Conservation (phyloP, 1,140 invertebrate genomes). For the Globodera rostochiensis region DNA sequence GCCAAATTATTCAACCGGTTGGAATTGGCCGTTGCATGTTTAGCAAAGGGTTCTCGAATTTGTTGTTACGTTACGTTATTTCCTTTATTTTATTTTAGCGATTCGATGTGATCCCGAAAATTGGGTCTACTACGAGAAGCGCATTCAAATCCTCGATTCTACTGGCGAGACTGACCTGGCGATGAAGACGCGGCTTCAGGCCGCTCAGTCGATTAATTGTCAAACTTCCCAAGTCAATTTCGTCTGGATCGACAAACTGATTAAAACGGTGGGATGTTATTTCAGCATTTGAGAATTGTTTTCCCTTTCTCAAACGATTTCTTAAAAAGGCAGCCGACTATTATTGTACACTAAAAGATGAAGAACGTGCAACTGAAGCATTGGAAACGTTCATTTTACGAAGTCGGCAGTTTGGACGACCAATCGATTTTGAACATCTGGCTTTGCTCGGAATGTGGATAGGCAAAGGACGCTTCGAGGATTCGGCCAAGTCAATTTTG, state of each 20-base stretch:
- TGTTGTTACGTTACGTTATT: background rate
- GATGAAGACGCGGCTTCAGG: slow-evolving; percentile 59
- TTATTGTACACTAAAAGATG: slow-evolving; percentile 58
- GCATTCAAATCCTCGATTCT: slow-evolving; percentile 58
- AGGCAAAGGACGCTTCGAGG: slow-evolving; percentile 38
- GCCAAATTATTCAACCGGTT: slow-evolving; percentile 47
- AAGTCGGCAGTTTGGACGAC: slow-evolving; percentile 50
- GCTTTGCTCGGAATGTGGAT: slow-evolving; percentile 52
- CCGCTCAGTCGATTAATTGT: slow-evolving; percentile 53
- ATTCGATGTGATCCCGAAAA: slow-evolving; percentile 52
- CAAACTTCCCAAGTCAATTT: slow-evolving; percentile 51
- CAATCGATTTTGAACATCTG: slow-evolving; percentile 44
- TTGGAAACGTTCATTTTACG: slow-evolving; percentile 57
- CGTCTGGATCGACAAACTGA: slow-evolving; percentile 55
- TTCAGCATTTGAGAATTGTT: background rate
- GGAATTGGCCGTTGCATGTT: slow-evolving; percentile 59
- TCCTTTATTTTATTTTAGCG: slow-evolving; percentile 45
- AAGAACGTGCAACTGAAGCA: slow-evolving; percentile 59
- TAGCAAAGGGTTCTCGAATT: slow-evolving; percentile 48
- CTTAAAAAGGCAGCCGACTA: slow-evolving; percentile 55
- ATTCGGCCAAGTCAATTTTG: slow-evolving; percentile 55
- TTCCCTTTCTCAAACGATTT: background rate
- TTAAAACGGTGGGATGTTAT: slow-evolving; percentile 44
- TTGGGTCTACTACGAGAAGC: slow-evolving; percentile 61
- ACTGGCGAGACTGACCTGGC: slow-evolving; percentile 48